Evolutionary conservation across 1,140 invertebrate species (phyloP).

Genomic region (Heliconius congener): DNA sequence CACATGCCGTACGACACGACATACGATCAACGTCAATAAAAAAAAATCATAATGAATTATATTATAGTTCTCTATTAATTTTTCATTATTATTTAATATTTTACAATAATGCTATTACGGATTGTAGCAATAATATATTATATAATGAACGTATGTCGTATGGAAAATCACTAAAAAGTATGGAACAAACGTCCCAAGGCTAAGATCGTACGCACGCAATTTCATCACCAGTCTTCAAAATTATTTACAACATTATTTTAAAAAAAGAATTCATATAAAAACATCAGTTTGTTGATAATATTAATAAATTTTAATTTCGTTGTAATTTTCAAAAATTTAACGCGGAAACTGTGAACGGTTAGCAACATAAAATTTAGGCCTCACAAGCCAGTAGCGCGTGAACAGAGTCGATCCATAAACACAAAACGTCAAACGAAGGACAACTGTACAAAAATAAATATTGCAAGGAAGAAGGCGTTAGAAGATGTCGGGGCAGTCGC

Average conservation of each 20-base stretch:
- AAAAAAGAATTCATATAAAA: slow-evolving; percentile 23
- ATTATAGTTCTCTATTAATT: not conserved
- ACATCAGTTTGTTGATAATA: slow-evolving; percentile 13
- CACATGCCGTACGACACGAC: not conserved
- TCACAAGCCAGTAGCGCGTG: not conserved
- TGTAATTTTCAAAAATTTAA: slow-evolving; percentile 8
- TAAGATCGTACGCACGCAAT: slow-evolving; percentile 7
- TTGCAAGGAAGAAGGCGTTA: slow-evolving; percentile 64
- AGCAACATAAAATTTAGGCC: not conserved
- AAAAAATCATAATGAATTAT: not conserved
- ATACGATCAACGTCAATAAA: not conserved
- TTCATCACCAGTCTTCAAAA: slow-evolving; percentile 15
- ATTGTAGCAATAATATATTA: not conserved
- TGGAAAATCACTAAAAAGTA: not conserved
- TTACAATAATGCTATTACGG: not conserved
- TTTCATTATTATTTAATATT: not conserved
- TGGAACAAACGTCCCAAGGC: not conserved
- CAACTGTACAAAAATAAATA: not conserved
- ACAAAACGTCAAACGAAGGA: not conserved
- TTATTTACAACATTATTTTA: slow-evolving; percentile 23
- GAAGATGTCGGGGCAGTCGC: slow-evolving; percentile 96
- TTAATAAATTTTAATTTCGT: slow-evolving; percentile 20
- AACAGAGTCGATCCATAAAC: not conserved
- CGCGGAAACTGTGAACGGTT: too few relatives aligned
- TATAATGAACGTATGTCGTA: not conserved